phyloP scores from a whole-genome alignment of 1,140 invertebrate species.

The Condylostylus longicornis region DNA sequence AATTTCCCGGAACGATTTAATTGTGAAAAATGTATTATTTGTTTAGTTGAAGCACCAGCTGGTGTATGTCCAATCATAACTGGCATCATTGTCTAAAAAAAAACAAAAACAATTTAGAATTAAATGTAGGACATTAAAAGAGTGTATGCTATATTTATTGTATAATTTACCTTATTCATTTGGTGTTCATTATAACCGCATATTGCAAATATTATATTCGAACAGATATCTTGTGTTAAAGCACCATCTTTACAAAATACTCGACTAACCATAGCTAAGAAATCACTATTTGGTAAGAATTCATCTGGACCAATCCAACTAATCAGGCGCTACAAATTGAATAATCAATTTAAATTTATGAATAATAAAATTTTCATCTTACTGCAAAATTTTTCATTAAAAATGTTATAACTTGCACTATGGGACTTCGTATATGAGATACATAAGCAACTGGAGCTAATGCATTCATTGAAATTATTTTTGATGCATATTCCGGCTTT shows the following conservation, averaged over 20 bases:
- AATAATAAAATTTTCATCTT: constrained; percentile 8
- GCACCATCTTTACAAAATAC: constrained; percentile 33
- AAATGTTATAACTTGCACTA: constrained; percentile 25
- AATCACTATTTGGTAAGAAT: constrained; percentile 37
- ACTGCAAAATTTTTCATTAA: constrained; percentile 23
- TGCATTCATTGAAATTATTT: constrained; percentile 41
- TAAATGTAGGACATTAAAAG: background rate
- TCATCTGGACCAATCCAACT: constrained; percentile 38
- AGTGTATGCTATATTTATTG: background rate
- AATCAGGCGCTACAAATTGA: constrained; percentile 15
- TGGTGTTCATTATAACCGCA: constrained; percentile 39
- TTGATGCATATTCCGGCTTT: constrained; percentile 47
- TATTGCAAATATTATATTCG: constrained; percentile 40
- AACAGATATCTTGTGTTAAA: constrained; percentile 36
- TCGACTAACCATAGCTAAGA: constrained; percentile 29
- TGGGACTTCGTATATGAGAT: constrained; percentile 26
- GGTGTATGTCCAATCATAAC: constrained; percentile 62
- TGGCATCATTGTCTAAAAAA: constrained; percentile 40
- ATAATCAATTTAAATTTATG: background rate
- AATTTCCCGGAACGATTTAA: constrained; percentile 34
- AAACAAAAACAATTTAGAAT: background rate
- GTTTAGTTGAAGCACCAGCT: constrained; percentile 58
- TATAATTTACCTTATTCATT: constrained; percentile 34
- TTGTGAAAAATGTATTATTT: constrained; percentile 57
- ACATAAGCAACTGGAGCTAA: constrained; percentile 43